These are phyloP conservation scores for Benthosema pterotum DNA, from an alignment of 2,797 vertebrate species.

Conservation along the genomic window DNA sequence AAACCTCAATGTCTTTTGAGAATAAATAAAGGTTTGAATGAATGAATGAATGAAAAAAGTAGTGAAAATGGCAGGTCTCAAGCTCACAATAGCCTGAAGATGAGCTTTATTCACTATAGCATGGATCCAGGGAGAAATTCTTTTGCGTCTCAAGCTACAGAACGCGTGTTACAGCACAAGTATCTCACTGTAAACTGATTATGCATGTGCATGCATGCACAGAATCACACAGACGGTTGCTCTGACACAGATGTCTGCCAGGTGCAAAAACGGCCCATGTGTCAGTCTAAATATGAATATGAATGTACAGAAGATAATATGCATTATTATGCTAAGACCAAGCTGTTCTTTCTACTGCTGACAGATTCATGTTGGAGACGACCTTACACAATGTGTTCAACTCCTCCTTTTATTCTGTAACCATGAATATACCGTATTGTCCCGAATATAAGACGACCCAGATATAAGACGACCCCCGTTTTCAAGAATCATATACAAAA, in stretches of 20 bases:
- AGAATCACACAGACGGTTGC: slow-evolving; percentile 6
- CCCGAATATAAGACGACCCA: too few relatives aligned
- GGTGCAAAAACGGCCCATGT: slow-evolving; percentile 51
- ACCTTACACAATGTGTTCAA: slow-evolving; percentile 9
- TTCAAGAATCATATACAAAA: too few relatives aligned
- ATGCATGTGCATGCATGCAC: slow-evolving; percentile 13
- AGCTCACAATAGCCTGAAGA: slow-evolving; percentile 9
- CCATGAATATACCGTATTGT: background rate
- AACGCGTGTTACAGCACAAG: too few relatives aligned
- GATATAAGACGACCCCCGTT: too few relatives aligned
- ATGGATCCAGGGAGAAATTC: too few relatives aligned
- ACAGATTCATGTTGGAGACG: slow-evolving; percentile 28
- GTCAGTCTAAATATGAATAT: slow-evolving; percentile 69
- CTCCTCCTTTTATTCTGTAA: slow-evolving; percentile 17
- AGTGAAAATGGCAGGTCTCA: too few relatives aligned
- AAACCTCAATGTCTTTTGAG: too few relatives aligned
- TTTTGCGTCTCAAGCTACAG: too few relatives aligned
- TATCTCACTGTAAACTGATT: slow-evolving; percentile 11
- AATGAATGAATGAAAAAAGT: too few relatives aligned
- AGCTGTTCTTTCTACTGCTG: slow-evolving; percentile 37
- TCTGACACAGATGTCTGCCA: slow-evolving; percentile 61
- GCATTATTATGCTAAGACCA: slow-evolving; percentile 61
- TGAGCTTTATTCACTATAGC: slow-evolving; percentile 36
- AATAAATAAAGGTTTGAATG: too few relatives aligned
- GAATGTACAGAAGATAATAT: slow-evolving; percentile 58